Percentiles rank a stretch among this genome's conserved stretches.
Evolutionary conservation across 1,140 invertebrate genomes (phyloP).

Genomic region (Drosophila eugracilis): DNA sequence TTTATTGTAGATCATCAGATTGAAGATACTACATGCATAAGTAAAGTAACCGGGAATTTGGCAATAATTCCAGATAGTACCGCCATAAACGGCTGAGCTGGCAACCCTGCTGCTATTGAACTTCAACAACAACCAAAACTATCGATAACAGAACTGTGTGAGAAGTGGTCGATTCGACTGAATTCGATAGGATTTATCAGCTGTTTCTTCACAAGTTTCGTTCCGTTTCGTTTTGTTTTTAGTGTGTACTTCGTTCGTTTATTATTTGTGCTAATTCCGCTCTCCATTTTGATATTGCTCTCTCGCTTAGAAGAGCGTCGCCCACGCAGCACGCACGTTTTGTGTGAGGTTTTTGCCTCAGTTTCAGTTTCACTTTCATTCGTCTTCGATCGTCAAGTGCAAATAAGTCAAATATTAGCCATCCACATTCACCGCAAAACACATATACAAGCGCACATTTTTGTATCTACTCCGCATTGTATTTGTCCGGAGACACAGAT

Average conservation of each 20-base stretch:
- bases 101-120: conserved; percentile 14
- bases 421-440: not conserved
- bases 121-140: conserved; percentile 7
- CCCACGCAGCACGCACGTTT: conserved; percentile 64
- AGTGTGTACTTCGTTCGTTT: conserved; percentile 15
- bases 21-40: not conserved
- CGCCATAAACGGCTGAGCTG: conserved; percentile 8
- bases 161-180: conserved; percentile 1
- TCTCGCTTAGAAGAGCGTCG: conserved; percentile 9
- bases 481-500: no score
- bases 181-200: conserved; percentile 23
- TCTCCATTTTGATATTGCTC: conserved; percentile 2
- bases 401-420: conserved; percentile 73
- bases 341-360: conserved; percentile 10
- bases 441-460: not conserved
- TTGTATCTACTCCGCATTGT: conserved; percentile 25
- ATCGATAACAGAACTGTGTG: conserved; percentile 26
- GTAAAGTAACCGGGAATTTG: not conserved
- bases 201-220: conserved; percentile 39
- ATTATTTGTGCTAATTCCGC: conserved; percentile 29
- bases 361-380: conserved; percentile 38
- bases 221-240: conserved; percentile 25
- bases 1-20: conserved; percentile 15
- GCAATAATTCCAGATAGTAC: conserved; percentile 8
- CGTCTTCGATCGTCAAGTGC: conserved; percentile 57